Base-by-base conservation (phyloP, 2,113 vertebrate genomes). In the Myxocyprinus asiaticus region DNA sequence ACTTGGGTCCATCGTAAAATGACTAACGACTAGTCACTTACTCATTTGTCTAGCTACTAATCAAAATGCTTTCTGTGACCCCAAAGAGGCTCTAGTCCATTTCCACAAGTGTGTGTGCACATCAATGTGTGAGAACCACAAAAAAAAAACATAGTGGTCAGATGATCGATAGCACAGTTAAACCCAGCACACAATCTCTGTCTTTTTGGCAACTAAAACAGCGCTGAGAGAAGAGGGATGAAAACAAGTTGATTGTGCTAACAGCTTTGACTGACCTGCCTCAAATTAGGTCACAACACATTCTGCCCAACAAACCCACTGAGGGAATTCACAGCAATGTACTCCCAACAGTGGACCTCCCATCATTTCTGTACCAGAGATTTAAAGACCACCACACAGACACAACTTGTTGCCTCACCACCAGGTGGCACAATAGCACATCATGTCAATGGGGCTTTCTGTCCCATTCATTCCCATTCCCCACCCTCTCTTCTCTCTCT, bases 391-490 rank as follows among this genome's bases (percentile, higher is more conserved):
- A 33, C 22, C 3, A 33, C 22, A 33, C 59, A 51, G 12, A 47
- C 8, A 3, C 14, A 44, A 15, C 55, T 33, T 75, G 47, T 56
- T 64, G 58, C 79, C 74, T 64, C 10, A 55, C 77, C 84, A 85
- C 82, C 86, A 87, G 86, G 74, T 76, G 85, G 81, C 81, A 77
- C 33, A 66, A 70, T 12, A 22, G 22, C 22, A 33, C 22, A 33
- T 22, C 9, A 47, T 10, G 53, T 9, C n/a, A 17, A 6, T 9
- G 42, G 69, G 69, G 51, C 43, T 58, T 43, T 78, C 56, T n/a
- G 43, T 15, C 43, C 51, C 6, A 67, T 53, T 14, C 61, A 56
- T 56, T 68, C 42, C 58, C 53, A 53, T 72, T 74, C 63, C 7
- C 64, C 58, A 42, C 79, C n/a, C 73, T 67, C 47, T 62, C 72